Conservation (phyloP, 1,140 invertebrate genomes). For the Atopsyche davidsoni region DNA sequence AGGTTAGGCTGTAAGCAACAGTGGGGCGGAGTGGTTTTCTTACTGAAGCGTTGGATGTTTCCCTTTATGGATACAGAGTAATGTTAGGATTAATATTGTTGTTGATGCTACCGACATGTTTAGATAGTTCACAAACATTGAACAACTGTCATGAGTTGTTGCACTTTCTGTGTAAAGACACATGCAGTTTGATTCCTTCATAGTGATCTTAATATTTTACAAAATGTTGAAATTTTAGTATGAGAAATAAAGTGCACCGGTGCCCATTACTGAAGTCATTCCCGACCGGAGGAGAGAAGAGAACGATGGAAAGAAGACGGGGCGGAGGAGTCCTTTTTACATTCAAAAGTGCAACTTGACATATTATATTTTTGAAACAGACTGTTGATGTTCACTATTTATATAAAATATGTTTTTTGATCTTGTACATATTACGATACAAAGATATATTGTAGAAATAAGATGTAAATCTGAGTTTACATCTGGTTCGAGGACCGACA, state of each 20-base stretch:
- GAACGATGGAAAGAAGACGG: too few relatives aligned
- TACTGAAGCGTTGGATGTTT: neutral
- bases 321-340: too few relatives aligned
- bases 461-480: too few relatives aligned
- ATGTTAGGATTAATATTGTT: slow-evolving; percentile 11
- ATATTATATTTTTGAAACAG: too few relatives aligned
- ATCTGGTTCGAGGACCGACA: too few relatives aligned
- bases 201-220: neutral
- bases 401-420: too few relatives aligned
- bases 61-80: slow-evolving; percentile 11
- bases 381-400: too few relatives aligned
- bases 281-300: too few relatives aligned
- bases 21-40: neutral
- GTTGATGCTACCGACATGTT: slow-evolving; percentile 15
- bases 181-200: slow-evolving; percentile 13
- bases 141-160: slow-evolving; percentile 13
- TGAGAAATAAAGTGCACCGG: neutral
- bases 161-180: slow-evolving; percentile 16
- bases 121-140: slow-evolving; percentile 3
- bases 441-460: too few relatives aligned
- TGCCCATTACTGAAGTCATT: neutral
- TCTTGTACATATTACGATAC: too few relatives aligned
- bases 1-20: neutral
- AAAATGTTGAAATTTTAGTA: slow-evolving; percentile 9
- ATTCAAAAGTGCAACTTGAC: too few relatives aligned